Base-by-base conservation (phyloP, 2,113 vertebrate genomes). In the Xiphophorus couchianus region DNA sequence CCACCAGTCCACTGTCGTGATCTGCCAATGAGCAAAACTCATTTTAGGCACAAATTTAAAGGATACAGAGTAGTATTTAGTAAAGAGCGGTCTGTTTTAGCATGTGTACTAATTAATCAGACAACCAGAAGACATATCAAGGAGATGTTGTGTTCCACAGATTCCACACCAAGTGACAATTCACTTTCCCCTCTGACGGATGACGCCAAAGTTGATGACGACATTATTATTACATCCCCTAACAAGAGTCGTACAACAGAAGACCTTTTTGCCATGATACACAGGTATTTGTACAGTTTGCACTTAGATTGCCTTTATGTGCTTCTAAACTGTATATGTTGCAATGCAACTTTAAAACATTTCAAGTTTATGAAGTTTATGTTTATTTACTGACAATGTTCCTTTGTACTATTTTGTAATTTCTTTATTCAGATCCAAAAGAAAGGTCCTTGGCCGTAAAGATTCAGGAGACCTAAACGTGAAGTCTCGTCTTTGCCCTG, bases 261-360 rank as follows among this genome's bases (percentile, higher is more conserved):
- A 88, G 97, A 99, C 88, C 94, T 99, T 74, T 99, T 99, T 90
- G 97, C 98, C 73, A 98, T 98, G 94, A 99, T 99, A 94, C 98
- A 99, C 95, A 98, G 98, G 98, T 91, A 48, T 39, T 37, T 80
- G 58, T 60, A 37, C 13, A 60, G 63, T 60, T 79, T 58, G 31
- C 29, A 58, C 69, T 73, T 30, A 51, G 39, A 27, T 37, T 12
- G 35, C 35, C 35, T 12, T 22, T 60, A 22, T 73, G 42, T 60
- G 19, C 30, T 35, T 65, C 33, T 37, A 19, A 58, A 10, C 30
- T 65, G n/a, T 12, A 51, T 8, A 19, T 51, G 48, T 22, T 51
- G 17, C 22, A 54, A 25, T 54, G 19, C 4, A n/a, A 58, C 6
- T 58, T 58, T n/a, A 10, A 22, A 25, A 0, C n/a, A 10, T 58